Conservation (phyloP, 2,888 invertebrate species). For the Drosophila tanythrix region DNA sequence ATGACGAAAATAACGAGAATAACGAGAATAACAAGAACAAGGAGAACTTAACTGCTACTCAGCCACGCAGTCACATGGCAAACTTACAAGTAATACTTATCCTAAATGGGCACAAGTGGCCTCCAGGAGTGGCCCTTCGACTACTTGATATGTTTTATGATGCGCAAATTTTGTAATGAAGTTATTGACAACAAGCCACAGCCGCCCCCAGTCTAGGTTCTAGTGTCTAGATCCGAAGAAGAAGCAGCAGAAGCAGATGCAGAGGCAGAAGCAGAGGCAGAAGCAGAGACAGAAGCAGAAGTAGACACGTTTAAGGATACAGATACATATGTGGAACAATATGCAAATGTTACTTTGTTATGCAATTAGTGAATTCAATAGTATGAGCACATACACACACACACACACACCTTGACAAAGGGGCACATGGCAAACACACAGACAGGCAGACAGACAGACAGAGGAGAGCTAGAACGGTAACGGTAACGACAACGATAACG, state of each 20-base stretch:
- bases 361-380: slow-evolving; percentile 83
- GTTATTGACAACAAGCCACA: slow-evolving; percentile 60
- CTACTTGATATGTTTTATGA: slow-evolving; percentile 61
- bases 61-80: slow-evolving; percentile 76
- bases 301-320: slow-evolving; percentile 59
- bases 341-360: slow-evolving; percentile 82
- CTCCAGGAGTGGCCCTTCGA: slow-evolving; percentile 2
- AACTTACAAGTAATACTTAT: slow-evolving; percentile 79
- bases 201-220: slow-evolving; percentile 7
- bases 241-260: slow-evolving; percentile 3
- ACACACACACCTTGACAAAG: slow-evolving; percentile 49
- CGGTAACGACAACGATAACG: slow-evolving; percentile 36
- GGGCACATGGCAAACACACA: slow-evolving; percentile 55
- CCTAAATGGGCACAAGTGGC: slow-evolving; percentile 76
- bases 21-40: slow-evolving; percentile 10
- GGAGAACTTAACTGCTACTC: slow-evolving; percentile 63
- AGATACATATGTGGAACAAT: slow-evolving; percentile 68
- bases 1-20: background rate
- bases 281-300: slow-evolving; percentile 5
- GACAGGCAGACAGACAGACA: slow-evolving; percentile 58
- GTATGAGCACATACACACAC: slow-evolving; percentile 54
- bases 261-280: slow-evolving; percentile 11
- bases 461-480: slow-evolving; percentile 25
- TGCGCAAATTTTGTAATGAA: slow-evolving; percentile 76
- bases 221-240: slow-evolving; percentile 16